Evolutionary conservation across 2,888 invertebrate species (phyloP).

Genomic region (Cataglyphis cursor): DNA sequence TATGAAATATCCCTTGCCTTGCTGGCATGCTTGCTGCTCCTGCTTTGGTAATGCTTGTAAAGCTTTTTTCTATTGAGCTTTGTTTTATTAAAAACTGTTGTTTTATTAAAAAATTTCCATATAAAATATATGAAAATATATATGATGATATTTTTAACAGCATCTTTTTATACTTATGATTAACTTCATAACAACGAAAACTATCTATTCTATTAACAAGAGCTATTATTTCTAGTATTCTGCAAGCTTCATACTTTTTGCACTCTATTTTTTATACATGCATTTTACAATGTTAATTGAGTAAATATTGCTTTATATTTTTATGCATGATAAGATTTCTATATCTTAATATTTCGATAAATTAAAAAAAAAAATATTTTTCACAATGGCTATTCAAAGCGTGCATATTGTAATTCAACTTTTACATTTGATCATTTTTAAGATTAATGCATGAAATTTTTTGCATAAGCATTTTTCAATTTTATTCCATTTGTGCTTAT

Average conservation of each 20-base stretch:
- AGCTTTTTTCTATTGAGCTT: slow-evolving; percentile 32
- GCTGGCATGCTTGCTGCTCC: slow-evolving; percentile 80
- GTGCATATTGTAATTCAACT: not conserved
- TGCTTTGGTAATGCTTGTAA: slow-evolving; percentile 75
- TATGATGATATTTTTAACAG: not conserved
- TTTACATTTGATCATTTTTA: slow-evolving; percentile 22
- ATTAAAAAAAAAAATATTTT: not conserved
- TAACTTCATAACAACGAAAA: not conserved
- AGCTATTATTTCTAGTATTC: slow-evolving; percentile 3
- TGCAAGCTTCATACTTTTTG: slow-evolving; percentile 16
- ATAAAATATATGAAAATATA: not conserved
- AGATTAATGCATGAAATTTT: slow-evolving; percentile 53
- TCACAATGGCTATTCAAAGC: not conserved
- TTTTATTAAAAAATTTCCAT: not conserved
- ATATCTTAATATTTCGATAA: not conserved
- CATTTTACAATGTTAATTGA: not conserved
- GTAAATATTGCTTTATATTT: not conserved
- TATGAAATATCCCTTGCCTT: slow-evolving; percentile 87
- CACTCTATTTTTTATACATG: not conserved
- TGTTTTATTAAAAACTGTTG: not conserved
- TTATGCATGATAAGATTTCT: not conserved
- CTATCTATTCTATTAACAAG: slow-evolving; percentile 9
- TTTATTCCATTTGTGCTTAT: slow-evolving; percentile 45
- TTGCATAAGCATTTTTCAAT: slow-evolving; percentile 50
- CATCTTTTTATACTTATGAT: not conserved